Conservation (phyloP, 2,797 vertebrate genomes). For the Cygnus olor region DNA sequence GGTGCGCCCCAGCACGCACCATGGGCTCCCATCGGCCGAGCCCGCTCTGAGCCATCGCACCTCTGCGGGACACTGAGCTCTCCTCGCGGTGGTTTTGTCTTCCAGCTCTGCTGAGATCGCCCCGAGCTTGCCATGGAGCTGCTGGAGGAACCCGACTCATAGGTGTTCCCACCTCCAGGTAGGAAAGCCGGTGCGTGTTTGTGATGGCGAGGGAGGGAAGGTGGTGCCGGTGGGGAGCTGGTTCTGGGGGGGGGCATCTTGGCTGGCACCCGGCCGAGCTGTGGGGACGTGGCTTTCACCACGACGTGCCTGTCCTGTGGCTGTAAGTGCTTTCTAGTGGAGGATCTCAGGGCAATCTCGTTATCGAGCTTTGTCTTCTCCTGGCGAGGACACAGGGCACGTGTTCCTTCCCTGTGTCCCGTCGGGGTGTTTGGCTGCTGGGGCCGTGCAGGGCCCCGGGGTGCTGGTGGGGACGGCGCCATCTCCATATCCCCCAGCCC, state of each 20-base stretch:
- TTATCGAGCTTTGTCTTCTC: background rate
- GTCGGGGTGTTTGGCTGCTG: background rate
- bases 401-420: background rate
- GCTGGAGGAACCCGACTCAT: slow-evolving; percentile 35
- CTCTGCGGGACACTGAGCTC: slow-evolving; percentile 1
- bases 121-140: background rate
- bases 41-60: background rate
- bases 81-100: slow-evolving; percentile 20
- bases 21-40: background rate
- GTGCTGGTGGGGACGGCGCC: background rate
- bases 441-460: background rate
- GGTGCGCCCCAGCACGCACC: background rate
- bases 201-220: background rate
- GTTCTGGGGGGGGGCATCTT: background rate
- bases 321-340: background rate
- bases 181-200: background rate
- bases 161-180: slow-evolving; percentile 67
- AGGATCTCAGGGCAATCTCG: background rate
- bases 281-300: background rate
- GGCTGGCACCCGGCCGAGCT: background rate
- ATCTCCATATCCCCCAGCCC: accelerated
- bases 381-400: accelerated
- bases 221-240: background rate
- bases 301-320: background rate
- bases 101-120: slow-evolving; percentile 46